A percentile compares a stretch with the other conserved stretches of the same genome.
Evolutionary conservation across 2,888 invertebrate genomes (phyloP).

Genomic region (Platerodrilus igneus): DNA sequence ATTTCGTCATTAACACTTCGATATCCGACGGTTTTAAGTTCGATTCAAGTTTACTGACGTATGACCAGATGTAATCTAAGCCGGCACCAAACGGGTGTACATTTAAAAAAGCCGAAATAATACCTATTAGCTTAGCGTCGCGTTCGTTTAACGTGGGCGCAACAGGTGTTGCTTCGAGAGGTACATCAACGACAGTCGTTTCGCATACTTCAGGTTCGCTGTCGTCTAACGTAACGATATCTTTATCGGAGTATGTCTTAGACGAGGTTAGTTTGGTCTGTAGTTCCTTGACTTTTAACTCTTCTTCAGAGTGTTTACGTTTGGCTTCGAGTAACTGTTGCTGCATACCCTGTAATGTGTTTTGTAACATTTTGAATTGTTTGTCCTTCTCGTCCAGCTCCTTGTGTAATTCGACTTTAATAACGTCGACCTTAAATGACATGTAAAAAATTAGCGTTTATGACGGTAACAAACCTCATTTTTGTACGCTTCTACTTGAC

Average conservation of each 20-base stretch:
- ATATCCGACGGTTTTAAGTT: slow-evolving; percentile 68
- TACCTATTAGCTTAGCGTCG: slow-evolving; percentile 75
- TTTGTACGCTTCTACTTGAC: slow-evolving; percentile 89
- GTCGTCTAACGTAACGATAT: slow-evolving; percentile 50
- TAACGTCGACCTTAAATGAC: slow-evolving; percentile 61
- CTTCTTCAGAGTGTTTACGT: slow-evolving; percentile 53
- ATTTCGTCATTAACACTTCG: slow-evolving; percentile 71
- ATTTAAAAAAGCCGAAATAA: slow-evolving; percentile 85
- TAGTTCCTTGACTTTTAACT: slow-evolving; percentile 52
- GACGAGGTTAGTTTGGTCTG: slow-evolving; percentile 38
- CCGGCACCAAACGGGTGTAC: slow-evolving; percentile 92
- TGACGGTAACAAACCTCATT: slow-evolving; percentile 61
- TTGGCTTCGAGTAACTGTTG: slow-evolving; percentile 57
- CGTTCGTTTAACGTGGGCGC: slow-evolving; percentile 47
- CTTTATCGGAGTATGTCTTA: slow-evolving; percentile 38
- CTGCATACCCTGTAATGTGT: slow-evolving; percentile 59
- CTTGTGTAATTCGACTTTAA: slow-evolving; percentile 73
- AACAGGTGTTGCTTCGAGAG: slow-evolving; percentile 30
- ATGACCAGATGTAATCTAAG: slow-evolving; percentile 85
- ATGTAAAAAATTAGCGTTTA: neutral
- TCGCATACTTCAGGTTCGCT: slow-evolving; percentile 44
- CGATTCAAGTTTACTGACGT: slow-evolving; percentile 76
- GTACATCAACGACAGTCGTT: slow-evolving; percentile 38
- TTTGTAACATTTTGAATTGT: slow-evolving; percentile 70
- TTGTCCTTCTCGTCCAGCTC: slow-evolving; percentile 81